Evolutionary conservation across 1,140 invertebrate genomes (phyloP), one percentile per base, ranked within the genome.

Genomic region (Heliconius himera): DNA sequence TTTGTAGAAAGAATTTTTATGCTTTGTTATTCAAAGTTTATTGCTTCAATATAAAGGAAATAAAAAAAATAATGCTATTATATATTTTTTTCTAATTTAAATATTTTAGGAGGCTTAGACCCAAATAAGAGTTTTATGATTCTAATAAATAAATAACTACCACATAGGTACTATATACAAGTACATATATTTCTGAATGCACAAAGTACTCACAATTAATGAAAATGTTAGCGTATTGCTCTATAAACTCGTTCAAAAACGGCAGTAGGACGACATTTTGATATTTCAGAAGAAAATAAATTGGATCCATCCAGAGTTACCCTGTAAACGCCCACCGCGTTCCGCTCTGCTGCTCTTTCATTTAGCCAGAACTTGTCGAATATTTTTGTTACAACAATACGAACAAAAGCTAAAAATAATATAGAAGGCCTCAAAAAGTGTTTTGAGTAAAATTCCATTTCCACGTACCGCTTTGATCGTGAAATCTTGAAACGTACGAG

Each of bases 351-450:
- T 66, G 60, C n/a, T 66, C 60, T 66, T 66, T 26, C 60, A 29
- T 66, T 66, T 66, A 66, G 60, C 60, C 60, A 66, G 22, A 66
- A 66, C 22, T 66, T 66, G 60, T 66, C 60, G 60, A 66, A 66
- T 66, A 66, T 66, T 66, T 66, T 66, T 66, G 60, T 66, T 26
- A 66, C 60, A 66, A 66, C 60, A 66, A 66, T 26, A 66, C 60
- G 56, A 6, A 66, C 60, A 66, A 66, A 29, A 66, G 56, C 22
- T 66, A 29, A 66, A 66, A 66, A 16, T 56, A 29, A 66, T 66
- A 66, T 6, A 66, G 29, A 66, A 29, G 8, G 2, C 54, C 60
- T 2, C 22, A 13, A 66, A 66, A 66, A 26, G 60, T 66, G 60
- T 66, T 66, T 66, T 66, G 3, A 26, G 29, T 66, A 66, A 66